Evolutionary conservation across 2,888 invertebrate genomes (phyloP).

Genomic region (Dusona sp.): DNA sequence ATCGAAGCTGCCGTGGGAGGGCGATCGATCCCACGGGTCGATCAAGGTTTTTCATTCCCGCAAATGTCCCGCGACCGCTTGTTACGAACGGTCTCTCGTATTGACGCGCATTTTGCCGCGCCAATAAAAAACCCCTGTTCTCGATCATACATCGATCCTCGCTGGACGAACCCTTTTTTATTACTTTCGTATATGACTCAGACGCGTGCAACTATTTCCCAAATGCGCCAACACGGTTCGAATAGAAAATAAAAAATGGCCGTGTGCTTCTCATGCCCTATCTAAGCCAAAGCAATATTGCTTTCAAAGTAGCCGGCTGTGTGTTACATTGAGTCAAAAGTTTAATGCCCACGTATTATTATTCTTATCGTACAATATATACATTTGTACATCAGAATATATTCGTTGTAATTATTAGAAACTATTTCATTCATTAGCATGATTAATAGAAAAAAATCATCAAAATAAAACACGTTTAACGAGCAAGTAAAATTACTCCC

Average conservation of each 20-base stretch:
- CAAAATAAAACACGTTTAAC: background rate
- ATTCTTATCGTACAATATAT: too few species aligned
- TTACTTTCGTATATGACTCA: slow-evolving; percentile 7
- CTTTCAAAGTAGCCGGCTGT: background rate
- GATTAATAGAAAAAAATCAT: too few species aligned
- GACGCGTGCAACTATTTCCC: background rate
- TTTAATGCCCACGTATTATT: too few species aligned
- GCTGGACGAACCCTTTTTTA: slow-evolving; percentile 47
- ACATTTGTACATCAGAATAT: too few species aligned
- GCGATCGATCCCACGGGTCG: slow-evolving; percentile 80
- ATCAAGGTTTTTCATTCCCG: slow-evolving; percentile 78
- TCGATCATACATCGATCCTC: background rate
- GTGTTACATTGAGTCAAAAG: background rate
- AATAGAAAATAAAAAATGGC: slow-evolving; percentile 31
- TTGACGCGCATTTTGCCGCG: slow-evolving; percentile 29
- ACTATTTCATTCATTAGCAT: too few species aligned
- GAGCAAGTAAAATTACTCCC: background rate
- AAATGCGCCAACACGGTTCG: background rate
- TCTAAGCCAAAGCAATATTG: background rate
- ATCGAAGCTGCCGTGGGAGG: slow-evolving; percentile 79
- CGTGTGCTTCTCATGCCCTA: slow-evolving; percentile 63
- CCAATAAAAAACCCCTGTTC: background rate
- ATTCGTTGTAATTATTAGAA: too few species aligned
- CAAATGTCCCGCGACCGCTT: slow-evolving; percentile 12
- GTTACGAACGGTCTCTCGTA: background rate